A percentile compares a stretch with the other conserved stretches of the same genome.
phyloP scores from a whole-genome alignment of 2,888 invertebrate genomes.

The Scrobipalpa atriplicella region DNA sequence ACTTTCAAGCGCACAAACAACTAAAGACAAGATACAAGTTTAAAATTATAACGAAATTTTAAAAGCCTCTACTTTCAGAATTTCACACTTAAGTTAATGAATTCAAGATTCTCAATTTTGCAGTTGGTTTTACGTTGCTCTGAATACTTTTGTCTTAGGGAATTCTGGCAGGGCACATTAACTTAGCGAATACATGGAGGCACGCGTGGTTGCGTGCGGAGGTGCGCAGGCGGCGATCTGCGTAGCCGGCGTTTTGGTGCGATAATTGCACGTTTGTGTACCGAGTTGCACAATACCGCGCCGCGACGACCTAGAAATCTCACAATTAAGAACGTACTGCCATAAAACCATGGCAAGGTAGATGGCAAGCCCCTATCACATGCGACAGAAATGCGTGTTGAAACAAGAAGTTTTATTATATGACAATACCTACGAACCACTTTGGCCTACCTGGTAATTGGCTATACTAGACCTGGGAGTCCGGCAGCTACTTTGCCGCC shows the following conservation, averaged over 20 bases:
- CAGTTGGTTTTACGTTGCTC: neutral
- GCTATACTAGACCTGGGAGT: too few species aligned
- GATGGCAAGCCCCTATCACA: slow-evolving; percentile 9
- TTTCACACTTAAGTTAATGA: neutral
- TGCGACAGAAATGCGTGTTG: slow-evolving; percentile 8
- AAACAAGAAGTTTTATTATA: too few species aligned
- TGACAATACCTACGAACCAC: too few species aligned
- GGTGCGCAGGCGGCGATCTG: slow-evolving; percentile 38
- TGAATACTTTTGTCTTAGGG: neutral
- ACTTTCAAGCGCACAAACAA: too few species aligned
- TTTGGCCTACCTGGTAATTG: too few species aligned
- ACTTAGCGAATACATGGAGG: slow-evolving; percentile 38
- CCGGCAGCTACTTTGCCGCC: too few species aligned
- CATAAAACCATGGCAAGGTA: slow-evolving; percentile 17
- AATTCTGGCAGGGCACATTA: neutral
- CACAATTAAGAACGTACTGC: slow-evolving; percentile 39
- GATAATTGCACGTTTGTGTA: slow-evolving; percentile 62
- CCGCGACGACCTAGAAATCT: slow-evolving; percentile 58
- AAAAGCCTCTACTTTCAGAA: too few species aligned
- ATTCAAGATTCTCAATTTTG: neutral
- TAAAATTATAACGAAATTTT: too few species aligned
- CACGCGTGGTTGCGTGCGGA: slow-evolving; percentile 63
- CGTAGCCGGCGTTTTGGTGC: slow-evolving; percentile 51
- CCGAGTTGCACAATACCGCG: slow-evolving; percentile 58
- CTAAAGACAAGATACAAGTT: too few species aligned